phyloP scores from a whole-genome alignment of 1,140 invertebrate genomes.

The Drosophila lacertosa region DNA sequence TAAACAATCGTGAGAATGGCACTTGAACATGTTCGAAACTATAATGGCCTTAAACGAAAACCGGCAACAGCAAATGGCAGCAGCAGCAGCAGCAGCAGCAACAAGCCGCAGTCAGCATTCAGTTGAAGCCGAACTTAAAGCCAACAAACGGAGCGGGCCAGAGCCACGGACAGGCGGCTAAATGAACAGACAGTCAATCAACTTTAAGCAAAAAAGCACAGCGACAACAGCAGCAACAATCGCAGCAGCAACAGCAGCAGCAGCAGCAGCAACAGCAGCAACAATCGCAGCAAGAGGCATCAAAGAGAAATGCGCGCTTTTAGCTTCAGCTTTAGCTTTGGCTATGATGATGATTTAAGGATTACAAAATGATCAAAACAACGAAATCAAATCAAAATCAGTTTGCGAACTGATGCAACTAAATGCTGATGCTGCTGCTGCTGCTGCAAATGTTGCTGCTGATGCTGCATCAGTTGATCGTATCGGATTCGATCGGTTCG shows the following conservation, averaged over 20 bases:
- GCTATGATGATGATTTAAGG: slow-evolving; percentile 69
- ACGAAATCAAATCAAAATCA: slow-evolving; percentile 70
- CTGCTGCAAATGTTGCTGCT: slow-evolving; percentile 37
- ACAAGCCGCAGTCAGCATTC: slow-evolving; percentile 37
- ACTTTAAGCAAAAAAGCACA: slow-evolving; percentile 74
- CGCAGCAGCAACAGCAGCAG: slow-evolving; percentile 8
- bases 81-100: slow-evolving; percentile 39
- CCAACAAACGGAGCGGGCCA: slow-evolving; percentile 69
- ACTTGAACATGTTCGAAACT: slow-evolving; percentile 82
- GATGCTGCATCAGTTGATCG: slow-evolving; percentile 48
- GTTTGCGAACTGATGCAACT: slow-evolving; percentile 52
- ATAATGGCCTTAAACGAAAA: slow-evolving; percentile 82
- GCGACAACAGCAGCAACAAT: slow-evolving; percentile 41
- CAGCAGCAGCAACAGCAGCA: slow-evolving; percentile 8
- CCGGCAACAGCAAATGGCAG: slow-evolving; percentile 62
- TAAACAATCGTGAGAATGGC: slow-evolving; percentile 83
- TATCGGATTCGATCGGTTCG: slow-evolving; percentile 81
- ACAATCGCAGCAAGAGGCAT: too few relatives aligned
- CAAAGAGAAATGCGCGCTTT: slow-evolving; percentile 71
- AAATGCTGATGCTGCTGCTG: slow-evolving; percentile 27
- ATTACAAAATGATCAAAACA: slow-evolving; percentile 77
- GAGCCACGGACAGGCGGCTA: slow-evolving; percentile 67
- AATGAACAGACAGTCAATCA: slow-evolving; percentile 82
- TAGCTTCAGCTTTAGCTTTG: slow-evolving; percentile 14
- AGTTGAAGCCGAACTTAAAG: slow-evolving; percentile 43